Conservation (phyloP, 2,797 vertebrate genomes). For the Neopelma chrysocephalum region DNA sequence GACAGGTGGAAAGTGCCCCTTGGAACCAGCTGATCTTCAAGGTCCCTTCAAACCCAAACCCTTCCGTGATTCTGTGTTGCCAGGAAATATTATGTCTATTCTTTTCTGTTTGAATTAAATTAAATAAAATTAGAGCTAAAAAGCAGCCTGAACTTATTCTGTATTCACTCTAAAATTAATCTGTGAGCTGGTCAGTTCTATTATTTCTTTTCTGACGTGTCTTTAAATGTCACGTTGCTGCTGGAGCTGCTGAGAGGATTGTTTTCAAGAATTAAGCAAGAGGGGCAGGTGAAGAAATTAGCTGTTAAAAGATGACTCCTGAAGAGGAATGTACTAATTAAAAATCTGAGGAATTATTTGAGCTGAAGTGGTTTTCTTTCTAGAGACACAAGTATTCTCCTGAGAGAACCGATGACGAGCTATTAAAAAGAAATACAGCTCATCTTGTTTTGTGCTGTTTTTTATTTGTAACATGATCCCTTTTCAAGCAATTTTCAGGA, state of each 20-base stretch:
- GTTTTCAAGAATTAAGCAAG: background rate
- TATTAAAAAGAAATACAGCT: conserved; percentile 17
- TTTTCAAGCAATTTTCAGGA: conserved; percentile 1
- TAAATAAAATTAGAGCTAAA: background rate
- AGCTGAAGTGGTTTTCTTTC: conserved; percentile 30
- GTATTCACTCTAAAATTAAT: background rate
- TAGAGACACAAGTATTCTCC: conserved; percentile 8
- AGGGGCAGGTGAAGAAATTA: conserved; percentile 5
- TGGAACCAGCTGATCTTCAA: background rate
- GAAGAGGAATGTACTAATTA: conserved; percentile 46
- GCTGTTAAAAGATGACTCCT: background rate
- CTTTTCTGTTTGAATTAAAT: background rate
- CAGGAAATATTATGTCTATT: background rate
- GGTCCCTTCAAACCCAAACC: background rate
- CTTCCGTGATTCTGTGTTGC: background rate
- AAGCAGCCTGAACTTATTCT: background rate
- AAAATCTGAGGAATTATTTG: conserved; percentile 32
- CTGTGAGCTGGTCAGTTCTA: background rate
- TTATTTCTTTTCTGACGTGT: background rate
- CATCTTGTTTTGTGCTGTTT: background rate
- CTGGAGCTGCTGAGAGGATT: background rate
- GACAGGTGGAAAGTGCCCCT: background rate
- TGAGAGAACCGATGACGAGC: background rate
- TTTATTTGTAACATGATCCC: background rate
- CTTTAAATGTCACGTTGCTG: background rate